These are phyloP conservation scores for Sarcophaga caerulescens DNA, from an alignment of 2,888 invertebrate genomes.

Conservation along the genomic window DNA sequence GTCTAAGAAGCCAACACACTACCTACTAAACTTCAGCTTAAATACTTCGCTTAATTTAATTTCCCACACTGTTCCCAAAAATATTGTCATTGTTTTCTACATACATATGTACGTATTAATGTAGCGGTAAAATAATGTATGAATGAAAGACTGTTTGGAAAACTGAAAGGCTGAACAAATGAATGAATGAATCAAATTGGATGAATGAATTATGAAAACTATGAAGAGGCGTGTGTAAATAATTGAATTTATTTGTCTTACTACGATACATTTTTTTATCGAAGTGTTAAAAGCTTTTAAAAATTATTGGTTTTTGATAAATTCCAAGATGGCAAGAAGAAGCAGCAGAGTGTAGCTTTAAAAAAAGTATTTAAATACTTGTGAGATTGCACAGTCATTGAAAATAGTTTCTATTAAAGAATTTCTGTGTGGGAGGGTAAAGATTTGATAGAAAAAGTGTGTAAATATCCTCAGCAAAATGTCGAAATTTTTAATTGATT, in stretches of 20 bases:
- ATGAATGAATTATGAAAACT: conserved; percentile 35
- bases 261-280: conserved; percentile 26
- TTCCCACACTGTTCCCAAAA: conserved; percentile 1
- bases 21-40: too few relatives aligned
- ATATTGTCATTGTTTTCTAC: conserved; percentile 39
- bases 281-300: not conserved
- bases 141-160: conserved; percentile 18
- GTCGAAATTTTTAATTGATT: too few relatives aligned
- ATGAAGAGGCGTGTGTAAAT: conserved; percentile 53
- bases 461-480: too few relatives aligned
- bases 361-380: not conserved
- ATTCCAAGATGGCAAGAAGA: not conserved
- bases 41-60: not conserved
- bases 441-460: not conserved
- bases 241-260: conserved; percentile 50
- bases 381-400: not conserved
- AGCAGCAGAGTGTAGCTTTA: not conserved
- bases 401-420: not conserved
- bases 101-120: not conserved
- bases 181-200: not conserved
- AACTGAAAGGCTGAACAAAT: conserved; percentile 5
- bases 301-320: not conserved
- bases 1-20: too few relatives aligned
- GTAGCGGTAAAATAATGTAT: conserved; percentile 28
- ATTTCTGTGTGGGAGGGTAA: not conserved